A percentile compares a stretch with the other conserved stretches of the same genome.
Evolutionary conservation across 1,140 invertebrate genomes (phyloP).

Genomic region (Ceratina japonica): DNA sequence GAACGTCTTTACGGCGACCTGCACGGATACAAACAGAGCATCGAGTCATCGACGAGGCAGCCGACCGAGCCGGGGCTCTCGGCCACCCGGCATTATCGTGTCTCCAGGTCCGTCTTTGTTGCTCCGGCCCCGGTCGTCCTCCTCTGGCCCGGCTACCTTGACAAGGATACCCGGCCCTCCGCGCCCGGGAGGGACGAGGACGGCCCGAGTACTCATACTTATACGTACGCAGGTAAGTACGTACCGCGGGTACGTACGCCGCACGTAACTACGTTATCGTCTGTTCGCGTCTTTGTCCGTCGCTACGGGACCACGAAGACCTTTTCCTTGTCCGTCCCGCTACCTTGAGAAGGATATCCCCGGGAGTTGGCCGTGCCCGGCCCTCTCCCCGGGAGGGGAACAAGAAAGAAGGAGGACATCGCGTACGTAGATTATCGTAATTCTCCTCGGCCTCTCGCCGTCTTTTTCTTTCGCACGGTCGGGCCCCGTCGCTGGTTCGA

Average conservation of each 20-base stretch:
- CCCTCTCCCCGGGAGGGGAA: conserved; percentile 2
- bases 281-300: background rate
- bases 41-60: conserved; percentile 68
- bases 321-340: conserved; percentile 55
- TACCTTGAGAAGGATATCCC: conserved; percentile 71
- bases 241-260: no score
- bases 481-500: conserved; percentile 15
- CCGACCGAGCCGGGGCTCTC: conserved; percentile 47
- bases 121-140: background rate
- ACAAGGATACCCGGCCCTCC: conserved; percentile 40
- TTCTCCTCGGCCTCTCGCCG: conserved; percentile 35
- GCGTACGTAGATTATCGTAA: conserved; percentile 57
- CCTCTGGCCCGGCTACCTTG: conserved; percentile 21
- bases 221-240: no score
- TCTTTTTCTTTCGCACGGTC: no score
- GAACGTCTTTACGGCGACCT: conserved; percentile 38
- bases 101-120: conserved; percentile 51
- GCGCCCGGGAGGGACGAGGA: conserved; percentile 37
- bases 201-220: conserved; percentile 5
- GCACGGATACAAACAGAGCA: conserved; percentile 70
- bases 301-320: background rate
- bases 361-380: conserved; percentile 12
- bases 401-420: conserved; percentile 44
- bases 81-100: conserved; percentile 70
- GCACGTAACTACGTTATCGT: conserved; percentile 41